Evolutionary conservation across 2,797 vertebrate genomes (phyloP).

Genomic region (Rhadinocentrus ornatus): DNA sequence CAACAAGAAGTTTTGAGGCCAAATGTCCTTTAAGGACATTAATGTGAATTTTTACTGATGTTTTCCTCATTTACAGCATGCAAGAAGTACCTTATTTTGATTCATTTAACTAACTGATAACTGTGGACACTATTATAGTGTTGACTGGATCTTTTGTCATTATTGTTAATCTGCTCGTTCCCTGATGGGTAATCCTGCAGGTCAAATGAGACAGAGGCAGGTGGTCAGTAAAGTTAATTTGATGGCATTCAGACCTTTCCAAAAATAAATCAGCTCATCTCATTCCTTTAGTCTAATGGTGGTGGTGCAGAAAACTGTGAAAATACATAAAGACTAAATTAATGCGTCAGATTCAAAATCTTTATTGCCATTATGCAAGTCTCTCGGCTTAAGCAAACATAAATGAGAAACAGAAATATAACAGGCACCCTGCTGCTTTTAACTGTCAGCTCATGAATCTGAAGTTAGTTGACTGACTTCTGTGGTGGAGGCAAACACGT

Average conservation of each 20-base stretch:
- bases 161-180: background rate
- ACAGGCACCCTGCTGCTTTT: rapidly evolving
- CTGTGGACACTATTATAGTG: background rate
- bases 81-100: too few relatives aligned
- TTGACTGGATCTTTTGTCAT: slow-evolving; percentile 11
- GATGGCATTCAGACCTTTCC: background rate
- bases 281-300: background rate
- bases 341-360: background rate
- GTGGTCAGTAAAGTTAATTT: slow-evolving; percentile 22
- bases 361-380: too few relatives aligned
- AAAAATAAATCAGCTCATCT: background rate
- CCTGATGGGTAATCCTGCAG: slow-evolving; percentile 2
- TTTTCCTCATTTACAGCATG: background rate
- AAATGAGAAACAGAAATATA: too few relatives aligned
- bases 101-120: background rate
- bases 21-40: background rate
- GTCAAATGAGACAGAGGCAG: slow-evolving; percentile 11
- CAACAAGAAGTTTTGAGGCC: slow-evolving; percentile 28
- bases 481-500: slow-evolving; percentile 3
- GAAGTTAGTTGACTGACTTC: slow-evolving; percentile 10
- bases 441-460: slow-evolving; percentile 26
- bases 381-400: too few relatives aligned
- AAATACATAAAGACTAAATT: background rate
- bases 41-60: background rate
- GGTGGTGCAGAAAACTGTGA: background rate